Evolutionary conservation across 2,113 vertebrate species (phyloP), one percentile per base, ranked within the genome.

Genomic region (Sebastes schlegelii): DNA sequence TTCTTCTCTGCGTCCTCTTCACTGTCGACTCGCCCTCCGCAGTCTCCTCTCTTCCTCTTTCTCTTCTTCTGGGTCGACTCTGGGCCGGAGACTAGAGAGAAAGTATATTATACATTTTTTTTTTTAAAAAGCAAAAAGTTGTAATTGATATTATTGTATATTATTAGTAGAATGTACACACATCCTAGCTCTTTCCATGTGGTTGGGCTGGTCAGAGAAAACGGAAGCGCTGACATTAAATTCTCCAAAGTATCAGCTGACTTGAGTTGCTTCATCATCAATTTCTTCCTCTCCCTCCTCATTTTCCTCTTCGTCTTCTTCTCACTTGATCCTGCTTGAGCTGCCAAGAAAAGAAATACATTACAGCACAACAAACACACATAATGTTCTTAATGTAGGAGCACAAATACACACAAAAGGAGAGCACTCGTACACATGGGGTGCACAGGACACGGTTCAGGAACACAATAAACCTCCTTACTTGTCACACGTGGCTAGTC

Each of bases 211-310:
- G 94, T 90, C 92, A 97, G 95, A 4, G 94, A 91, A 94, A 98
- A 97, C 0, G 97, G 97, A 83, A 97, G 95, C 90, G 98, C 96
- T 48, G 90, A 90, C 94, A 96, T 94, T 58, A 96, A 84, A 68
- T 49, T 87, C 23, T 90, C 77, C 2, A 73, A 21, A 0, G 64
- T 72, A 61, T 90, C 86, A 5, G 61, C 14, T 4, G 5, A 61
- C 4, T 75, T 69, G 79, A 89, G 72, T 52, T 88, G 90, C 74
- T 73, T 81, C 83, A 89, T 92, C 74, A 72, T 77, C 72, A 89
- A 19, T 34, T 83, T 88, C 45, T 51, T 87, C 61, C 72, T 92
- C 68, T 92, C 75, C 5, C 82, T 91, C 79, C 84, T 86, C 75
- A 78, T 87, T 89, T 86, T 91, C 54, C 73, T 88, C 69, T 88